A percentile compares a stretch with the other conserved stretches of the same genome.
phyloP scores from a whole-genome alignment of 2,113 vertebrate genomes.

The Ammodytes marinus region DNA sequence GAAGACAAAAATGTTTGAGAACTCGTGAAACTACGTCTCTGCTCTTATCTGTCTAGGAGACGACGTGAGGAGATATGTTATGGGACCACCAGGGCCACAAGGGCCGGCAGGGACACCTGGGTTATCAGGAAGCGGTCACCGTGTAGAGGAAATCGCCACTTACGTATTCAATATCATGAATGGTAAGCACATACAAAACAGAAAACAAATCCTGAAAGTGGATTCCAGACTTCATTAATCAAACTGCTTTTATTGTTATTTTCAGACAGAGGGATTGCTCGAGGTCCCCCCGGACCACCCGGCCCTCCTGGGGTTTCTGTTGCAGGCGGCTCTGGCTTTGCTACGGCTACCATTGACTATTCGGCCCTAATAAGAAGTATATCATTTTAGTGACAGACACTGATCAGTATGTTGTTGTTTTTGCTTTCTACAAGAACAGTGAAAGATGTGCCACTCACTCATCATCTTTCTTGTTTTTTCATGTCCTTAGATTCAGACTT shows the following conservation, averaged over 20 bases:
- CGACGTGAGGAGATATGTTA: conserved; percentile 89
- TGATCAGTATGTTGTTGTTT: not conserved
- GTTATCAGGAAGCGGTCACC: conserved; percentile 72
- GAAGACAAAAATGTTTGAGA: not conserved
- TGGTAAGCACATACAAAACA: conserved; percentile 76
- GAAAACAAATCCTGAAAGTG: not conserved
- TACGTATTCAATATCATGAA: conserved; percentile 90
- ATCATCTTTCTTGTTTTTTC: not conserved
- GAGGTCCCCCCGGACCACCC: conserved; percentile 88
- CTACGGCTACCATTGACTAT: conserved; percentile 65
- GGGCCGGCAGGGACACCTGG: conserved; percentile 83
- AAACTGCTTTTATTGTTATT: conserved; percentile 13
- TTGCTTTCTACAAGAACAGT: not conserved
- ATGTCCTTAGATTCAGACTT: conserved; percentile 68
- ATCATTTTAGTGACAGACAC: not conserved
- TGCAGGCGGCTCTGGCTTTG: conserved; percentile 37
- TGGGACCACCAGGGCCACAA: conserved; percentile 83
- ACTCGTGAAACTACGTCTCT: conserved; percentile 10
- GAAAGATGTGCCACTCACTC: not conserved
- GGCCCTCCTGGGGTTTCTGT: conserved; percentile 86
- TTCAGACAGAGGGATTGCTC: conserved; percentile 84
- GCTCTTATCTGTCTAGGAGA: conserved; percentile 84
- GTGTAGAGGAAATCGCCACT: conserved; percentile 87
- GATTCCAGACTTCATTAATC: not conserved
- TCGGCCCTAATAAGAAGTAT: conserved; percentile 70